Evolutionary conservation across 2,888 invertebrate species (phyloP), one percentile per base, ranked within the genome.

Genomic region (Agrilus mali): DNA sequence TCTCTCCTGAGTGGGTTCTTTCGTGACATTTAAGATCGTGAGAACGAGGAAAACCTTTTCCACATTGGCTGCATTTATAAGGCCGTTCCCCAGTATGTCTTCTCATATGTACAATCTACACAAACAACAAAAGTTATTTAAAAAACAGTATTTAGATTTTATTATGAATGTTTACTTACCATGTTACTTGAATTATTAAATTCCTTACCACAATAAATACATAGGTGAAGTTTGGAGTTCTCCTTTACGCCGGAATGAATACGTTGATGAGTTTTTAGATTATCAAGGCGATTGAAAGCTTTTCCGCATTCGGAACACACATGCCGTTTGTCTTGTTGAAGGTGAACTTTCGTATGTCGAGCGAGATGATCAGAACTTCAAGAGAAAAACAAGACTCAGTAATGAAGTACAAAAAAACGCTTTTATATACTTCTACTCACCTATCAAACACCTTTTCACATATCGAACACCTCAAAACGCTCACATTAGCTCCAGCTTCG

Each of bases 221-320:
- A 68, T 15, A 68, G 53, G 56, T 68, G 68, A 38, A 66, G 45
- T 45, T 66, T 64, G 1, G 64, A 57, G 16, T 58, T 64, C 45
- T 67, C 66, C 48, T 65, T 65, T 17, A 63, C 55, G 5, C 65
- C 66, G 0, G 64, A 62, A 48, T 68, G 68, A 15, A 64, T 64
- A 41, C 64, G 56, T 45, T 66, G 64, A 51, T 68, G 68, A 4
- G 66, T 65, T 51, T 64, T 64, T 41, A 66, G 49, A 47, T 66
- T 66, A 49, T 67, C 66, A 43, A 65, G 70, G 64, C 75, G 67
- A 52, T 69, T 70, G 56, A 82, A 82, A 6, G 72, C 70, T 59
- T 77, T 78, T 27, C 73, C 74, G 54, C 82, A 82, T 5, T 73
- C 73, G 27, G 73, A 71, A 58, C 82, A 82, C 38, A 74, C 70